Evolutionary conservation across 2,888 invertebrate species (phyloP).

Genomic region (Caenorhabditis sp.): DNA sequence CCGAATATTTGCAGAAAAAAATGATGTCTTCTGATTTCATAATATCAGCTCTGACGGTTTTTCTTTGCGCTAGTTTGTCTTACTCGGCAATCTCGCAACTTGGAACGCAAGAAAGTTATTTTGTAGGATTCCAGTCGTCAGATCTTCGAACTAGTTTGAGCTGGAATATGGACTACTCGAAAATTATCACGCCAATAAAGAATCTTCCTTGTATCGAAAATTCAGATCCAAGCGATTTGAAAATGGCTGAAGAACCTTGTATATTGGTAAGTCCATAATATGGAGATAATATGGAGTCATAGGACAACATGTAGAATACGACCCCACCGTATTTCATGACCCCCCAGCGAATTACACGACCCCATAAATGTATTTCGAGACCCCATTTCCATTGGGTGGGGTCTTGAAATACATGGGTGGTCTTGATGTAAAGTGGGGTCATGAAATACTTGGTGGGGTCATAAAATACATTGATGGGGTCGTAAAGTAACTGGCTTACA

Average conservation of each 20-base stretch:
- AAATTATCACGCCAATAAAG: not conserved
- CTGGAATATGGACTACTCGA: not conserved
- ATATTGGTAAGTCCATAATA: not conserved
- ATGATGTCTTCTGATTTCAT: slow-evolving; percentile 9
- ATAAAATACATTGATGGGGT: too few relatives aligned
- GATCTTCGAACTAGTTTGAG: not conserved
- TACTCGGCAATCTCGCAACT: slow-evolving; percentile 6
- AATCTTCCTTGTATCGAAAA: not conserved
- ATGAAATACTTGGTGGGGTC: too few relatives aligned
- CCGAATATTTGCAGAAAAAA: slow-evolving; percentile 13
- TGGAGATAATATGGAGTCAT: too few relatives aligned
- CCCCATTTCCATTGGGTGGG: too few relatives aligned
- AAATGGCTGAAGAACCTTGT: not conserved
- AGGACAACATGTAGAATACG: too few relatives aligned
- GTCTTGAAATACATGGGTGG: too few relatives aligned
- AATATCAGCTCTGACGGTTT: not conserved
- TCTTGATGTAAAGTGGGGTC: too few relatives aligned
- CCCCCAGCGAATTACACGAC: too few relatives aligned
- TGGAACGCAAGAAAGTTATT: not conserved
- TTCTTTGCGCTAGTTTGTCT: slow-evolving; percentile 2
- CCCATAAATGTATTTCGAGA: too few relatives aligned
- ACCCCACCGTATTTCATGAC: too few relatives aligned
- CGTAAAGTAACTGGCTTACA: too few relatives aligned
- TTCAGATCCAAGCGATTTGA: not conserved
- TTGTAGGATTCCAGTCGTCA: not conserved